Evolutionary conservation across 2,797 vertebrate genomes (phyloP).

Genomic region (Myotis findleyi): DNA sequence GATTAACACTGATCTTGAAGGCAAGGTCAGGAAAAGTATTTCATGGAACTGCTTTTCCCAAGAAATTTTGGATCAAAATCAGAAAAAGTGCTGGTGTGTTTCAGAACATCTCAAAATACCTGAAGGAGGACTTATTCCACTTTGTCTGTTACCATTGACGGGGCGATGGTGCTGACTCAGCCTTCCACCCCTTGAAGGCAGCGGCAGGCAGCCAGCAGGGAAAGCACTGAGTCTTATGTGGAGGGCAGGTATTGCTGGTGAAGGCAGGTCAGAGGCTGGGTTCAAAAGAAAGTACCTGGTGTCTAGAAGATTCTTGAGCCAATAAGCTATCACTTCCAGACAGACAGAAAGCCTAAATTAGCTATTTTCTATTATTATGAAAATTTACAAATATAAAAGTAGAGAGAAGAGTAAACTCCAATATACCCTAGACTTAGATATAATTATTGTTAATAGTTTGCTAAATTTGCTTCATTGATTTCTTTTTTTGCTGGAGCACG

Average conservation of each 20-base stretch:
- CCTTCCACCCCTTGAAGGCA: no score
- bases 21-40: conserved; percentile 3
- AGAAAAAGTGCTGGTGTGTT: not conserved
- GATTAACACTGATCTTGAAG: not conserved
- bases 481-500: not conserved
- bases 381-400: not conserved
- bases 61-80: not conserved
- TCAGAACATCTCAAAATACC: not conserved
- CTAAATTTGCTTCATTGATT: not conserved
- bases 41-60: not conserved
- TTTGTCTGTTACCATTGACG: not conserved
- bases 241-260: not conserved
- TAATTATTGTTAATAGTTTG: not conserved
- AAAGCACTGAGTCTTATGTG: no score
- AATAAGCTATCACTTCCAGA: not conserved
- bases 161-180: not conserved
- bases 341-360: not conserved
- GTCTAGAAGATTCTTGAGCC: not conserved
- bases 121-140: not conserved
- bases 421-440: not conserved
- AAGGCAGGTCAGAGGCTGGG: not conserved
- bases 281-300: not conserved
- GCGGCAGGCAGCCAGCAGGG: not conserved
- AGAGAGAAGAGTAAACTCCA: not conserved
- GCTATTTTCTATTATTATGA: not conserved